Evolutionary conservation across 2,113 vertebrate genomes (phyloP), one percentile per base, ranked within the genome.

Genomic region (Eleginops maclovinus): DNA sequence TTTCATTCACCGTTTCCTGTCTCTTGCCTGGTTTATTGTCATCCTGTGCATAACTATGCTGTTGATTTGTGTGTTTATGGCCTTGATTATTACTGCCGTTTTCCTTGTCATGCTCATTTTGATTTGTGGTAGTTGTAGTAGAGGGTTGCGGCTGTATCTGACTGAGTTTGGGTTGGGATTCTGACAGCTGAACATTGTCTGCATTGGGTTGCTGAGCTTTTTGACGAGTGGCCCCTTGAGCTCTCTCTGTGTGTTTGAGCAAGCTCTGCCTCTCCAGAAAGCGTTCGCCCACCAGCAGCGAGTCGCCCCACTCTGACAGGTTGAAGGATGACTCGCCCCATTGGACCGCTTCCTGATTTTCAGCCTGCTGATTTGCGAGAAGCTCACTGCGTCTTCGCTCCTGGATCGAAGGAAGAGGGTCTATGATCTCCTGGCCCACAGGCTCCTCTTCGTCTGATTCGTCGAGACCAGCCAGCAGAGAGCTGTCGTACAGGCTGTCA

Each of bases 251-350:
- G 9, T 82, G 77, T 81, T 72, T 83, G 16, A 82, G 64, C 21
- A 85, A 62, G 56, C 83, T 93, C 15, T 85, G 79, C 81, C 89
- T 94, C 67, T 94, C 92, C 69, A 95, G 81, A 67, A 91, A 93
- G 54, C 88, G 93, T 79, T 97, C 95, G 2, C 92, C 93, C 77
- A 96, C 91, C 47, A 95, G 68, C 77, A 94, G 71, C 17, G 95
- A 95, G 93, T 96, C 94, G 1, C 93, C 95, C 85, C 95, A 94
- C 88, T 96, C 96, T 0, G 96, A 97, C 73, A 95, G 93, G n/a
- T 93, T 87, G 82, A 96, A 84, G 81, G 95, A 98, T 14, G 93
- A 95, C 80, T 95, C 94, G 17, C 91, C 89, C 95, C 95, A 96
- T 15, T 93, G 93, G 60, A 91, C 36, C 0, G 93, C 94, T 60